These are phyloP conservation scores for Merodon equestris DNA, from an alignment of 2,888 invertebrate species.

Conservation along the genomic window DNA sequence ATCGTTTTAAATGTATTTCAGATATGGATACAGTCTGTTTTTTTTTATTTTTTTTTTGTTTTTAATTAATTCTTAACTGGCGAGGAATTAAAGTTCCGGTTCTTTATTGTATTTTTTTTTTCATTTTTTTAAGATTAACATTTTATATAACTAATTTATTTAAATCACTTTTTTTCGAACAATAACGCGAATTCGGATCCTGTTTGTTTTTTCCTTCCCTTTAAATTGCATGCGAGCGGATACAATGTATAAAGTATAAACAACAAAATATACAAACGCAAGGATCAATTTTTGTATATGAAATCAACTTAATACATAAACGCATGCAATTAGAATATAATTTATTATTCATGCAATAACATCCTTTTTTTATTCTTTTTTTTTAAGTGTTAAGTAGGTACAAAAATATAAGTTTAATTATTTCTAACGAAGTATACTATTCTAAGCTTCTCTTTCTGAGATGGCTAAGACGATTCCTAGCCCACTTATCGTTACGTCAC, in stretches of 20 bases:
- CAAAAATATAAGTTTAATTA: neutral
- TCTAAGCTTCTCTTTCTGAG: no score
- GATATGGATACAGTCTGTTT: conserved; percentile 18
- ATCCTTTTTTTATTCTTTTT: no score
- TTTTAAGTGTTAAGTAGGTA: conserved; percentile 7
- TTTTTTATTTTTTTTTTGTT: conserved; percentile 6
- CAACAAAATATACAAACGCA: conserved; percentile 40
- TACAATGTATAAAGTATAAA: conserved; percentile 17
- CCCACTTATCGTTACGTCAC: no score
- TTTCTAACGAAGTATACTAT: no score
- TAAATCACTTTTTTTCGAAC: conserved; percentile 10
- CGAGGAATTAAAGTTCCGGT: conserved; percentile 66
- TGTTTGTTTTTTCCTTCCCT: neutral
- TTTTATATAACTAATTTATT: conserved; percentile 36
- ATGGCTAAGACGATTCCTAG: no score
- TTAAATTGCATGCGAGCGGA: conserved; percentile 55
- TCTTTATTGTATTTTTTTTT: no score
- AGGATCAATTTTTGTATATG: no score
- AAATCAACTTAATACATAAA: conserved; percentile 27
- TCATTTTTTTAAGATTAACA: conserved; percentile 31
- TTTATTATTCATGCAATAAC: conserved; percentile 28
- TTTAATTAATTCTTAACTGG: conserved; percentile 36
- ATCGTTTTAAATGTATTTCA: neutral
- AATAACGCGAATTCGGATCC: neutral
- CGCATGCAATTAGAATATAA: conserved; percentile 58